These are phyloP conservation scores for Plecturocebus donacophilus DNA, from an alignment of 2,113 vertebrate genomes.

Conservation along the genomic window DNA sequence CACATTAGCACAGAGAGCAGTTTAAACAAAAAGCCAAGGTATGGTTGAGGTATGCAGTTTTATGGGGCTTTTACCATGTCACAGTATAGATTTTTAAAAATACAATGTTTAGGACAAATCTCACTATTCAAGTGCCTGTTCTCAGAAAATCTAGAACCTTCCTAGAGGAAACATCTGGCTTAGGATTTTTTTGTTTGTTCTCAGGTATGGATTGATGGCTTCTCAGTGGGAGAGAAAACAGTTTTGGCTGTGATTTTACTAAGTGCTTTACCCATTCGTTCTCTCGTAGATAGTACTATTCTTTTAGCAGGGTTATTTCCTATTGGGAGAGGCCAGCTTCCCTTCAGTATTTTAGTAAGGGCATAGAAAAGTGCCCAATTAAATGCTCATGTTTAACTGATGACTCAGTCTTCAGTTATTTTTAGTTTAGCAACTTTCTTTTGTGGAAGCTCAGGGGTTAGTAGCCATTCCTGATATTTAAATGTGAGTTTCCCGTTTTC, in stretches of 20 bases:
- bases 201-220: not conserved
- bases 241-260: not conserved
- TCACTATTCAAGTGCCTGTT: not conserved
- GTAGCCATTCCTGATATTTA: constrained; percentile 42
- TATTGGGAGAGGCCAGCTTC: not conserved
- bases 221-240: not conserved
- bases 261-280: not conserved
- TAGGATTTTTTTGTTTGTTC: not conserved
- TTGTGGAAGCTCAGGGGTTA: constrained; percentile 27
- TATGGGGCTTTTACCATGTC: too few relatives aligned
- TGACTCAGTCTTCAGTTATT: constrained; percentile 60
- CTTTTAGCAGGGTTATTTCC: not conserved
- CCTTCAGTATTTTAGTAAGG: not conserved
- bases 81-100: not conserved
- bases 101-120: not conserved
- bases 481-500: not conserved
- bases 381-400: not conserved
- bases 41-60: too few relatives aligned
- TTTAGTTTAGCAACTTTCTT: constrained; percentile 49
- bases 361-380: not conserved
- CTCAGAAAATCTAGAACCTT: not conserved
- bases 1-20: too few relatives aligned
- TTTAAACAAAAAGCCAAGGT: too few relatives aligned
- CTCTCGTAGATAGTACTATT: not conserved
- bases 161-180: not conserved